Percentiles rank a stretch among this genome's conserved stretches.
Evolutionary conservation across 2,888 invertebrate species (phyloP).

Genomic region (Eupithecia insigniata): DNA sequence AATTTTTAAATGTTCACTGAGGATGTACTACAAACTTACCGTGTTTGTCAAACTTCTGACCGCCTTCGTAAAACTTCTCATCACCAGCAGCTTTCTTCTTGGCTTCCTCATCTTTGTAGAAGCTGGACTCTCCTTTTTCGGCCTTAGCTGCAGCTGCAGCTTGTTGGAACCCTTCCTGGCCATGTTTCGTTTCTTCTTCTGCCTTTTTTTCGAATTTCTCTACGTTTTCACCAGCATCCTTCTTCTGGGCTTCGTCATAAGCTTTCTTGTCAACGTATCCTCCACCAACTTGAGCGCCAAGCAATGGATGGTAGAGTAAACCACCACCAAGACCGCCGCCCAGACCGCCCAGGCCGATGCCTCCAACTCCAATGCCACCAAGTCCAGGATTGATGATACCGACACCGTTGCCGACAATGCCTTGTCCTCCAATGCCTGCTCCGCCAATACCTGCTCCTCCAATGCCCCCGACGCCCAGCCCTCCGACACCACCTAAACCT

Average conservation of each 20-base stretch:
- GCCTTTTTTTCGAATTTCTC: conserved; percentile 83
- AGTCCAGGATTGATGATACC: conserved; percentile 67
- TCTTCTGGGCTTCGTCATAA: conserved; percentile 84
- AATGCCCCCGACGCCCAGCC: conserved; percentile 57
- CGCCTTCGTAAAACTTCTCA: conserved; percentile 85
- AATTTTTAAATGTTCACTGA: neutral
- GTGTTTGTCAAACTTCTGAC: conserved; percentile 83
- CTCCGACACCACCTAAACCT: conserved; percentile 51
- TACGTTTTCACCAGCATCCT: conserved; percentile 81
- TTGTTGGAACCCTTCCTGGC: conserved; percentile 83
- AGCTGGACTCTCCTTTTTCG: conserved; percentile 81
- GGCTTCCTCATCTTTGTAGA: conserved; percentile 82
- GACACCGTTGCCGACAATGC: conserved; percentile 51
- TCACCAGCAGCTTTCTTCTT: conserved; percentile 85
- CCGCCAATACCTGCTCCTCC: conserved; percentile 56
- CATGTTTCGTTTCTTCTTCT: conserved; percentile 83
- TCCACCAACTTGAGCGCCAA: conserved; percentile 72
- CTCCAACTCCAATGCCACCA: conserved; percentile 67
- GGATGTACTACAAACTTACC: conserved; percentile 63
- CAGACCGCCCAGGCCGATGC: conserved; percentile 54
- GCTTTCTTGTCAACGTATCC: conserved; percentile 83
- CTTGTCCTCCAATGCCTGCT: conserved; percentile 54
- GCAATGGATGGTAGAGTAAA: conserved; percentile 71
- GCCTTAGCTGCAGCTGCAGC: conserved; percentile 83
- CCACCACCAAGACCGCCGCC: conserved; percentile 62